Percentiles rank a stretch among this genome's conserved stretches.
These are phyloP conservation scores for Threskiornis aethiopicus DNA, from an alignment of 2,797 vertebrate species.

Conservation along the genomic window DNA sequence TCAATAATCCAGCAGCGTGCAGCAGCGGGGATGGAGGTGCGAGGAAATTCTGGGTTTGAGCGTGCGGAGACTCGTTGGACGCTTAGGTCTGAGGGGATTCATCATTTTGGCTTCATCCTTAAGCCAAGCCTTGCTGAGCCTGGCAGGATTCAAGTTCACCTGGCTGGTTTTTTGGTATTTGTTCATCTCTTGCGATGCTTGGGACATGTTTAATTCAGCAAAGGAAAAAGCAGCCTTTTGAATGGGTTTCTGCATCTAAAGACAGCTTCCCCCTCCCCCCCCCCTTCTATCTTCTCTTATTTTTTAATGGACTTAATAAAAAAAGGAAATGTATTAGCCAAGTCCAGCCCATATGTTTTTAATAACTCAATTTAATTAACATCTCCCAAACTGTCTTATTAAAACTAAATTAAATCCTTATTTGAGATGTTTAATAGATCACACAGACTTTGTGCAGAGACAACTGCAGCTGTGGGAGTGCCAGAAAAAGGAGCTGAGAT, in stretches of 20 bases:
- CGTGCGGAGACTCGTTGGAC: fast-evolving
- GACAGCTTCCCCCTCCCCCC: no score
- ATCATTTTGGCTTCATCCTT: neutral
- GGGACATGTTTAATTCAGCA: neutral
- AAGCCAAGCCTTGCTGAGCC: neutral
- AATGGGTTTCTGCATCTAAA: constrained; percentile 16
- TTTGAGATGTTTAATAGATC: constrained; percentile 52
- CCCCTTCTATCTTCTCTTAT: neutral
- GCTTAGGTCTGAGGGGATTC: neutral
- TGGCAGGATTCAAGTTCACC: constrained; percentile 6
- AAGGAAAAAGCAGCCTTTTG: neutral
- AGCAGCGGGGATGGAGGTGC: fast-evolving
- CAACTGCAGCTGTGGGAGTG: constrained; percentile 42
- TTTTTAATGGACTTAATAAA: constrained; percentile 56
- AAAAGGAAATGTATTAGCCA: constrained; percentile 44
- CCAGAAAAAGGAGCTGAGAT: neutral
- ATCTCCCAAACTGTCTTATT: constrained; percentile 68
- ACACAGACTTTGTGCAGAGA: constrained; percentile 36
- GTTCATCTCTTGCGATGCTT: neutral
- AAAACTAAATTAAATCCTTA: constrained; percentile 73
- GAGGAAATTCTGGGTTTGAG: neutral
- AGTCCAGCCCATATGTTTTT: constrained; percentile 67
- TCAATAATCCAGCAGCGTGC: fast-evolving
- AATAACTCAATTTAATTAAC: constrained; percentile 72
- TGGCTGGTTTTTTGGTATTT: constrained; percentile 1